phyloP scores from a whole-genome alignment of 2,888 invertebrate genomes.

The Mycalesis mineus region DNA sequence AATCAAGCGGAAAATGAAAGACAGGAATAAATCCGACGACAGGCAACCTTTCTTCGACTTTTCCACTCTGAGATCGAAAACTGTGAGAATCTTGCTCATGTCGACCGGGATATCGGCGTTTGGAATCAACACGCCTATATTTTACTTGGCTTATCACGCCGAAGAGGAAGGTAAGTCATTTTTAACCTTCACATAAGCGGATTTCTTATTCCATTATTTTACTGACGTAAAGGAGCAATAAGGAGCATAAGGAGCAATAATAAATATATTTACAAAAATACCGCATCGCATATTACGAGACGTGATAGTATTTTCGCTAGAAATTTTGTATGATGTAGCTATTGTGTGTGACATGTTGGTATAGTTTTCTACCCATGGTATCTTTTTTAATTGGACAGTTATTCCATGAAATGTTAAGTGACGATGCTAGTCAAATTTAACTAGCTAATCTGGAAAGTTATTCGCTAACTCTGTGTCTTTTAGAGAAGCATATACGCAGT shows the following conservation, averaged over 20 bases:
- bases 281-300: neutral
- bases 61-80: constrained; percentile 89
- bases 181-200: neutral
- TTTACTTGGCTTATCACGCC: constrained; percentile 88
- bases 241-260: neutral
- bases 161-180: constrained; percentile 81
- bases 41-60: constrained; percentile 92
- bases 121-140: constrained; percentile 91
- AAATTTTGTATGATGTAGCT: no score
- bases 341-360: no score
- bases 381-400: no score
- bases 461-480: no score
- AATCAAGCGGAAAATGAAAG: constrained; percentile 87
- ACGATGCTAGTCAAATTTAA: no score
- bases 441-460: no score
- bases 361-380: no score
- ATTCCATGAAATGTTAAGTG: no score
- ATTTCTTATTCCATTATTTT: constrained; percentile 7
- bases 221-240: neutral
- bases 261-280: neutral
- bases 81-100: constrained; percentile 87
- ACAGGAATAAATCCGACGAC: constrained; percentile 86
- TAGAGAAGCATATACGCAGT: no score
- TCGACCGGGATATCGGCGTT: constrained; percentile 89
- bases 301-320: no score